Evolutionary conservation across 2,888 invertebrate genomes (phyloP).

Genomic region (Lithophane leautieri): DNA sequence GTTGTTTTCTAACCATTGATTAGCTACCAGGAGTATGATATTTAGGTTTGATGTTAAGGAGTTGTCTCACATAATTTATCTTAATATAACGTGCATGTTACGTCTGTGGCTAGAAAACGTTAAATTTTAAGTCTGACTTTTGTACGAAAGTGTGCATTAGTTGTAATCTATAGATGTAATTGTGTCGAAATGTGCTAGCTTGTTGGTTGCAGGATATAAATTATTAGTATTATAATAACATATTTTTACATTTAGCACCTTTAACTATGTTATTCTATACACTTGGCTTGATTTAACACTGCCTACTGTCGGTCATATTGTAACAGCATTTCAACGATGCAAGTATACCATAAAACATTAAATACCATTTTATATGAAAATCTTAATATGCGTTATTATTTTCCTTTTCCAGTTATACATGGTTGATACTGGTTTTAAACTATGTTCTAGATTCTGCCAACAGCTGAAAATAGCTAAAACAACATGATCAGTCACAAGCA

Average conservation of each 20-base stretch:
- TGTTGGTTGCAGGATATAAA: constrained; percentile 63
- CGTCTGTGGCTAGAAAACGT: constrained; percentile 66
- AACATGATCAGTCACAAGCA: no score
- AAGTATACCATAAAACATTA: constrained; percentile 67
- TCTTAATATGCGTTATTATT: constrained; percentile 39
- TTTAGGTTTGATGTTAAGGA: constrained; percentile 66
- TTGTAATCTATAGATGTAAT: constrained; percentile 62
- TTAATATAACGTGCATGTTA: constrained; percentile 69
- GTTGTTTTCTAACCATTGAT: constrained; percentile 63
- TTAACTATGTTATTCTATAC: constrained; percentile 57
- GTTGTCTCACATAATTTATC: constrained; percentile 69
- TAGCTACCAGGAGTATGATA: constrained; percentile 62
- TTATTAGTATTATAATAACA: constrained; percentile 68
- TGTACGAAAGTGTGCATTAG: constrained; percentile 73
- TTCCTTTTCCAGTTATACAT: background rate
- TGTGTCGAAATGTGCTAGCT: constrained; percentile 61
- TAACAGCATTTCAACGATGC: constrained; percentile 69
- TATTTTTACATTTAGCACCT: constrained; percentile 67
- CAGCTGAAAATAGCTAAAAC: background rate
- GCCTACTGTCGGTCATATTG: constrained; percentile 62
- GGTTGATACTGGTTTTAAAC: no score
- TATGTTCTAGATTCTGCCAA: no score
- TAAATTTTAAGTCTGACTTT: constrained; percentile 85
- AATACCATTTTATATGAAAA: constrained; percentile 66
- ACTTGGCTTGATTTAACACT: constrained; percentile 67